Evolutionary conservation across 2,113 vertebrate species (phyloP).

Genomic region (Garra rufa): DNA sequence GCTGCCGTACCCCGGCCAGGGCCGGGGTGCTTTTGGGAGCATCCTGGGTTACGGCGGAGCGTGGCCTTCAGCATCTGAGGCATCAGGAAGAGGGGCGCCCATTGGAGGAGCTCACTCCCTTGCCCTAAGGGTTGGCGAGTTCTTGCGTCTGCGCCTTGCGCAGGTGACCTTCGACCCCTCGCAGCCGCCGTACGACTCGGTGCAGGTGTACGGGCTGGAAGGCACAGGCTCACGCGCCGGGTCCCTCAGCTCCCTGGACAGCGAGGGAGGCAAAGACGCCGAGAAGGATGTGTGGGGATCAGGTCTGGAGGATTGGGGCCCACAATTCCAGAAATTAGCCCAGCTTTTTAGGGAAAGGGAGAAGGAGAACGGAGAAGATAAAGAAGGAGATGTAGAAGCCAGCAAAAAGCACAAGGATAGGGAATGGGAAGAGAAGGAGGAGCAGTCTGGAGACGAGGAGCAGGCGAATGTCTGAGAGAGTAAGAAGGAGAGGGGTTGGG

Average conservation of each 20-base stretch:
- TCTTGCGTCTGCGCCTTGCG: conserved; percentile 82
- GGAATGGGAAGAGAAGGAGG: conserved; percentile 57
- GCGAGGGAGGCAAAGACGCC: conserved; percentile 75
- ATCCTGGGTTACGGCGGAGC: conserved; percentile 71
- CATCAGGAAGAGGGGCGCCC: conserved; percentile 57
- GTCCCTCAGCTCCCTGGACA: conserved; percentile 88
- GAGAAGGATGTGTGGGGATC: conserved; percentile 76
- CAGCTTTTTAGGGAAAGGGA: conserved; percentile 83
- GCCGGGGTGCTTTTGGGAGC: conserved; percentile 66
- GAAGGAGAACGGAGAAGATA: conserved; percentile 70
- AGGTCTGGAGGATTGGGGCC: conserved; percentile 85
- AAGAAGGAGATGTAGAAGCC: conserved; percentile 52
- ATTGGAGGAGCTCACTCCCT: conserved; percentile 71
- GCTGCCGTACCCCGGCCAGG: conserved; percentile 74
- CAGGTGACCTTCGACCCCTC: conserved; percentile 88
- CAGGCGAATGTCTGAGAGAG: conserved; percentile 60
- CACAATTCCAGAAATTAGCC: conserved; percentile 84
- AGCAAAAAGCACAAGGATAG: conserved; percentile 50
- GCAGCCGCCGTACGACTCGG: conserved; percentile 88
- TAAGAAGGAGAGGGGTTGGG: conserved; percentile 53
- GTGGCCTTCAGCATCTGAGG: conserved; percentile 72
- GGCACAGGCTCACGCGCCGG: conserved; percentile 86
- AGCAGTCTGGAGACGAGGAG: conserved; percentile 61
- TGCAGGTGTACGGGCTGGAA: conserved; percentile 89
- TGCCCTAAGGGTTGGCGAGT: conserved; percentile 82